These are phyloP conservation scores for Marmota flaviventris DNA, from an alignment of 2,113 vertebrate species.

Conservation along the genomic window DNA sequence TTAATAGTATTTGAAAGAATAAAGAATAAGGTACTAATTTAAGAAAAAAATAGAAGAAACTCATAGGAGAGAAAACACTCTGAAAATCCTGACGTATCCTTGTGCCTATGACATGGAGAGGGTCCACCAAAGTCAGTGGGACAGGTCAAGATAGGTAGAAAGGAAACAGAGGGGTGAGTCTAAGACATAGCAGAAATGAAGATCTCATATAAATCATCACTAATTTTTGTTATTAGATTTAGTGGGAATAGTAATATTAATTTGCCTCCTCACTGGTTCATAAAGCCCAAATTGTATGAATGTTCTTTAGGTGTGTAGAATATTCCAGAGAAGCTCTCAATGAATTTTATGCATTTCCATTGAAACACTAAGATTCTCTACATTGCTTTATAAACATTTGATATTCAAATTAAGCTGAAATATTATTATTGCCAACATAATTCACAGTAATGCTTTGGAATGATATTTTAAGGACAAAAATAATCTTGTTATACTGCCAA, in stretches of 20 bases:
- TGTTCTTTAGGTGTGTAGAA: background rate
- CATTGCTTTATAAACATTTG: background rate
- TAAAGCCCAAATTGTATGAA: background rate
- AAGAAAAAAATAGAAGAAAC: conserved; percentile 12
- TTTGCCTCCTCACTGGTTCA: background rate
- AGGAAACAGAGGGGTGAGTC: background rate
- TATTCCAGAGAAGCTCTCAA: background rate
- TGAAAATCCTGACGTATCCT: background rate
- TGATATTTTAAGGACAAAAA: background rate
- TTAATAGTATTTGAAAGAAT: background rate
- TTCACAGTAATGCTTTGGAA: background rate
- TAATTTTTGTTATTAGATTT: background rate
- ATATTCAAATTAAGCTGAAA: conserved; percentile 3
- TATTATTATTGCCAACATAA: background rate
- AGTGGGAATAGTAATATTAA: background rate
- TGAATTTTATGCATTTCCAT: background rate
- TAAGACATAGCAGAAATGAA: background rate
- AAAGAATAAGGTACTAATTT: background rate
- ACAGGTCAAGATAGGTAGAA: background rate
- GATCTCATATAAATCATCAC: background rate
- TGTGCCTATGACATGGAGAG: background rate
- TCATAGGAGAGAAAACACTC: background rate
- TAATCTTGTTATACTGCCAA: background rate
- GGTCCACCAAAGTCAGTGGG: background rate
- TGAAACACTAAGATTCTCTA: background rate